These are phyloP conservation scores for Idaea dimidiata DNA, from an alignment of 2,888 invertebrate species.

Conservation along the genomic window DNA sequence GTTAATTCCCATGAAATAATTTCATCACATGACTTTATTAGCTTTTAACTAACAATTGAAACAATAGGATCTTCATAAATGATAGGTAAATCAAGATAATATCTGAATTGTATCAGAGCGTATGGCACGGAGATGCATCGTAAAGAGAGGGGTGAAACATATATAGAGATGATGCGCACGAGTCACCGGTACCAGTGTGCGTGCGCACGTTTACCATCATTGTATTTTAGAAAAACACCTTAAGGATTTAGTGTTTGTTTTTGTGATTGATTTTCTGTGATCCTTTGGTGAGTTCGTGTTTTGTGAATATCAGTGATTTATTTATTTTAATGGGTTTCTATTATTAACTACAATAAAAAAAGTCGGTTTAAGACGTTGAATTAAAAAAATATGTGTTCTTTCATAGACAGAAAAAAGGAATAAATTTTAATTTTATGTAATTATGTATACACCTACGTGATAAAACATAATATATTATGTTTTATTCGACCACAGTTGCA, in stretches of 20 bases:
- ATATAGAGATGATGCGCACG: conserved; percentile 58
- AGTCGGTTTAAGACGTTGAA: too few relatives aligned
- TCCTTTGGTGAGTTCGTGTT: conserved; percentile 27
- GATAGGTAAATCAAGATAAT: conserved; percentile 23
- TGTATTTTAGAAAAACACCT: background rate
- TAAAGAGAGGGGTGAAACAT: conserved; percentile 51
- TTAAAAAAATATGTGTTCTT: too few relatives aligned
- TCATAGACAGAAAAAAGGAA: too few relatives aligned
- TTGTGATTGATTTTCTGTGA: conserved; percentile 20
- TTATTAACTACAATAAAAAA: too few relatives aligned
- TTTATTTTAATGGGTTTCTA: too few relatives aligned
- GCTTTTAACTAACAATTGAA: conserved; percentile 15
- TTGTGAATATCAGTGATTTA: background rate
- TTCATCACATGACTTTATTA: background rate
- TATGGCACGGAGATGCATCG: conserved; percentile 18
- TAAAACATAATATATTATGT: too few relatives aligned
- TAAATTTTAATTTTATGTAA: too few relatives aligned
- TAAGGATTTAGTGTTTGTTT: conserved; percentile 10
- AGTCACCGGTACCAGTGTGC: conserved; percentile 44
- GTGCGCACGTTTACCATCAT: conserved; percentile 17
- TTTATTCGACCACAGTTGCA: conserved; percentile 11
- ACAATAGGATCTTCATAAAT: conserved; percentile 18
- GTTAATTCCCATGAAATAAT: conserved; percentile 13
- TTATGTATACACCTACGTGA: too few relatives aligned
- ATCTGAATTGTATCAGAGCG: conserved; percentile 23